Percentiles rank a stretch among this genome's conserved stretches.
Evolutionary conservation across 2,797 vertebrate species (phyloP).

Genomic region (Cirrhinus mrigala): DNA sequence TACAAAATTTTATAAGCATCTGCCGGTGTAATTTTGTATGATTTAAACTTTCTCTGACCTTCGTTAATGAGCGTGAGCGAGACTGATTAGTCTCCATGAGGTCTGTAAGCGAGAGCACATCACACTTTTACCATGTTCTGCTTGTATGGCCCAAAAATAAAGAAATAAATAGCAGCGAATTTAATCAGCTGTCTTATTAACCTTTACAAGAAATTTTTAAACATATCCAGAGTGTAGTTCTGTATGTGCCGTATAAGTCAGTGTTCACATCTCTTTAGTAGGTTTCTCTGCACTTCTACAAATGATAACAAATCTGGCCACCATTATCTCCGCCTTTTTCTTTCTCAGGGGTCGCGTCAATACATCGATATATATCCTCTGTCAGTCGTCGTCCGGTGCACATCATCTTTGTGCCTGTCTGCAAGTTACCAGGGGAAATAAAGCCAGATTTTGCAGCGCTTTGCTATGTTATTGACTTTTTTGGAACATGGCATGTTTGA

Average conservation of each 20-base stretch:
- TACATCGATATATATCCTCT: slow-evolving; percentile 11
- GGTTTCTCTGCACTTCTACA: slow-evolving; percentile 7
- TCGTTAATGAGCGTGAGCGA: slow-evolving; percentile 10
- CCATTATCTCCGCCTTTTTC: background rate
- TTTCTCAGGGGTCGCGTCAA: background rate
- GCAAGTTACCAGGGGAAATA: slow-evolving; percentile 38
- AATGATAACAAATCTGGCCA: background rate
- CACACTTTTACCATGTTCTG: background rate
- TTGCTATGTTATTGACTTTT: slow-evolving; percentile 42
- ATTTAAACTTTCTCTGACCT: slow-evolving; percentile 14
- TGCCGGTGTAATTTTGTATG: background rate
- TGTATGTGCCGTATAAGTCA: background rate
- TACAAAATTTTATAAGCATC: background rate
- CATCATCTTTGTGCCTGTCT: background rate
- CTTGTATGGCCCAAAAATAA: background rate
- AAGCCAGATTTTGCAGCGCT: background rate
- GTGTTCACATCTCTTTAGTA: slow-evolving; percentile 5
- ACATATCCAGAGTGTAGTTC: background rate
- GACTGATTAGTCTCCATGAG: background rate
- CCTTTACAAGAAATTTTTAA: slow-evolving; percentile 3
- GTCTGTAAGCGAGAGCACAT: background rate
- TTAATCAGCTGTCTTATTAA: slow-evolving; percentile 18
- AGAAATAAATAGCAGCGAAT: slow-evolving; percentile 3
- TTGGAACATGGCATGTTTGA: slow-evolving; percentile 5
- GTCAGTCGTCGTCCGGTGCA: background rate